phyloP scores from a whole-genome alignment of 2,797 vertebrate species.

The Vespertilio murinus region DNA sequence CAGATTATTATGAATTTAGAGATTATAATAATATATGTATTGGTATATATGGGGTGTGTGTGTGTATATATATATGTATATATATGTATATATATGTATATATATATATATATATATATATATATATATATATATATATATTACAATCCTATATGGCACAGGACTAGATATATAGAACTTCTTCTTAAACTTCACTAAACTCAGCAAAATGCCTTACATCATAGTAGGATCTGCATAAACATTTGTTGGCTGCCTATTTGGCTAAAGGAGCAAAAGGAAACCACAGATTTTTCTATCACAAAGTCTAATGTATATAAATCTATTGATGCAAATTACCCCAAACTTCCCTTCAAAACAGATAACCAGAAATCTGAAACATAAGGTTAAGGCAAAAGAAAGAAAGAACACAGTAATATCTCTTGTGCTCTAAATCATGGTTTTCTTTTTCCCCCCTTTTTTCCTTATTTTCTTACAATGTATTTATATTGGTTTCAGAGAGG shows the following conservation, averaged over 20 bases:
- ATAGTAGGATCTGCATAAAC: neutral
- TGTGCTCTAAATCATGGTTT: neutral
- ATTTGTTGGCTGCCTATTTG: neutral
- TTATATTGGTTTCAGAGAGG: no score
- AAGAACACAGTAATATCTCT: neutral
- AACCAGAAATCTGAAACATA: neutral
- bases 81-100: no score
- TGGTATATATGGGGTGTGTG: no score
- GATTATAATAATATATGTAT: no score
- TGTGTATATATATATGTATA: no score
- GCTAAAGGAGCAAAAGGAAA: neutral
- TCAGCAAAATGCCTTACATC: neutral
- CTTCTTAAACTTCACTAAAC: neutral
- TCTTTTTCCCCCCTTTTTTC: neutral
- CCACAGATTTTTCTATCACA: neutral
- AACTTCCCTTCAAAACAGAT: neutral
- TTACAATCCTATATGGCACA: neutral
- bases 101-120: no score
- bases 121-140: no score
- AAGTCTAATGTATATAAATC: neutral
- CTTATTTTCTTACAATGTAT: no score
- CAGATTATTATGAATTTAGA: no score
- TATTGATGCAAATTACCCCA: neutral
- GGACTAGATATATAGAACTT: neutral
- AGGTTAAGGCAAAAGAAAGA: neutral